Evolutionary conservation across 2,888 invertebrate species (phyloP).

Genomic region (Onthophagus sagittarius): DNA sequence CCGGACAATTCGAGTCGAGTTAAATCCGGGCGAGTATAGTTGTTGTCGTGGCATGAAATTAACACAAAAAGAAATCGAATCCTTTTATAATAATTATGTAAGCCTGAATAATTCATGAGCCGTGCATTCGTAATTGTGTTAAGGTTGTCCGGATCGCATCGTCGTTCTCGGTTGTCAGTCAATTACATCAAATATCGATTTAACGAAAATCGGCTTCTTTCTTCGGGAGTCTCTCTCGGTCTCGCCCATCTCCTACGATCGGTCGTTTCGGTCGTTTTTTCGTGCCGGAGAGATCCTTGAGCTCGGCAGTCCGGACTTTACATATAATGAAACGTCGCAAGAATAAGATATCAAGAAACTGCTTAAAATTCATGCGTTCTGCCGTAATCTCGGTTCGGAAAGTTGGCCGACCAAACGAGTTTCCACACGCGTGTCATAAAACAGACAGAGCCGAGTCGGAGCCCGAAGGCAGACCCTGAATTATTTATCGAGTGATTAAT

Average conservation of each 20-base stretch:
- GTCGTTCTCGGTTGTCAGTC: background rate
- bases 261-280: background rate
- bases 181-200: background rate
- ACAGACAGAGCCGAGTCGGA: slow-evolving; percentile 15
- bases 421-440: slow-evolving; percentile 24
- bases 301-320: slow-evolving; percentile 9
- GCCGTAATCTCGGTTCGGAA: slow-evolving; percentile 30
- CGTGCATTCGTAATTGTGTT: background rate
- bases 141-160: background rate
- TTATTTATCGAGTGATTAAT: slow-evolving; percentile 12
- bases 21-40: background rate
- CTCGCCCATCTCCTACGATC: background rate
- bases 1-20: background rate
- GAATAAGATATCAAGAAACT: slow-evolving; percentile 36
- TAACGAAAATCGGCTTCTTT: background rate
- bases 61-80: background rate
- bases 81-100: background rate
- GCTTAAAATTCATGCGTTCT: slow-evolving; percentile 35
- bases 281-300: background rate
- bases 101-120: background rate
- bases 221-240: background rate
- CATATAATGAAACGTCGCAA: slow-evolving; percentile 32
- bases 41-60: background rate
- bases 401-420: slow-evolving; percentile 28
- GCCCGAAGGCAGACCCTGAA: slow-evolving; percentile 17